Percentiles rank a stretch among this genome's conserved stretches.
These are phyloP conservation scores for Aphidius colemani DNA, from an alignment of 2,888 invertebrate genomes.

Conservation along the genomic window DNA sequence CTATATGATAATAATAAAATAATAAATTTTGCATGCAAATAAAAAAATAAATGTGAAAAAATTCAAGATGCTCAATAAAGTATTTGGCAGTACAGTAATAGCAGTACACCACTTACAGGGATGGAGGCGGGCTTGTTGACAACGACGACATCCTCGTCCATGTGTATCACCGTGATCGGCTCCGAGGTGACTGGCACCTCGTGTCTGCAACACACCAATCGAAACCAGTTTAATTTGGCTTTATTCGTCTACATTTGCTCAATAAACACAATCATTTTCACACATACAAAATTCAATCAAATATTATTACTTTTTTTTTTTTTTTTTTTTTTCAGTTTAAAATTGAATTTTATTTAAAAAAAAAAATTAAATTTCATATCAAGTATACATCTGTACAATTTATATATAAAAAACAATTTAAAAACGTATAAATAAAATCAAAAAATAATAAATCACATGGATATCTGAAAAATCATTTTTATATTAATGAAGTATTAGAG, in stretches of 20 bases:
- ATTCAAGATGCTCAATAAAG: constrained; percentile 23
- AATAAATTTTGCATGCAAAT: neutral
- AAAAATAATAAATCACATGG: too few relatives aligned
- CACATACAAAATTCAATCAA: constrained; percentile 24
- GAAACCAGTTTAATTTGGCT: constrained; percentile 61
- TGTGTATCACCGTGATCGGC: constrained; percentile 95
- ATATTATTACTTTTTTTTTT: neutral
- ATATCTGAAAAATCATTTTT: too few relatives aligned
- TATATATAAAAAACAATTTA: too few relatives aligned
- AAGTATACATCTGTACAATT: too few relatives aligned
- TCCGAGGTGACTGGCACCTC: constrained; percentile 98
- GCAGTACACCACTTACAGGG: constrained; percentile 93
- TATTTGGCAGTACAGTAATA: constrained; percentile 59
- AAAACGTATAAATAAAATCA: too few relatives aligned
- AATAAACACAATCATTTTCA: neutral
- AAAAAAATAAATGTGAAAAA: constrained; percentile 15
- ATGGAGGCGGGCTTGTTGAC: constrained; percentile 99
- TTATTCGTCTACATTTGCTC: constrained; percentile 40
- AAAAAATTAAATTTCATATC: too few relatives aligned
- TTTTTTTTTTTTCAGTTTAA: neutral
- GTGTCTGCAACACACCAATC: constrained; percentile 80
- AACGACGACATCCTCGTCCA: constrained; percentile 98
- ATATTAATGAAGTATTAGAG: too few relatives aligned
- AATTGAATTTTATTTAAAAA: too few relatives aligned
- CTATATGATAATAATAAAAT: too few relatives aligned